phyloP scores from a whole-genome alignment of 30 jellyfish, hydroid and myxozoan genomes.

The Chrysaora quinquecirrha region DNA sequence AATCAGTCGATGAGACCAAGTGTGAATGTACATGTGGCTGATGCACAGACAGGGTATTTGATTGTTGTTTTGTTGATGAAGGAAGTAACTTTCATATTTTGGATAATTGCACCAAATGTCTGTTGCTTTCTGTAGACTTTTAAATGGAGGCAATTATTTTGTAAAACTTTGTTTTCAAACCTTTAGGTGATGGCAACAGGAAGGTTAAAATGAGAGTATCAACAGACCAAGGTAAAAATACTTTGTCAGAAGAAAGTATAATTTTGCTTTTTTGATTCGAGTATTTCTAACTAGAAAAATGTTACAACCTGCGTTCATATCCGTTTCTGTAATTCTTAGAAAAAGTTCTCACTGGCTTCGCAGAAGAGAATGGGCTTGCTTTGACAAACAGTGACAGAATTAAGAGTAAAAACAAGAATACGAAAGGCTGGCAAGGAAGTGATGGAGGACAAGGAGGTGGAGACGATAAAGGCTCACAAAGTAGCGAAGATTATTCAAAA shows the following conservation, averaged over 20 bases:
- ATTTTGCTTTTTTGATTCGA: background rate
- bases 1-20: too few species aligned
- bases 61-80: too few species aligned
- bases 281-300: background rate
- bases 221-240: background rate
- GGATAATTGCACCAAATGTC: too few species aligned
- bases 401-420: background rate
- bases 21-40: too few species aligned
- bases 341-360: background rate
- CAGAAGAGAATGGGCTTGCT: background rate
- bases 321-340: background rate
- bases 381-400: background rate
- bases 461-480: background rate
- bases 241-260: background rate
- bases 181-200: background rate
- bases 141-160: too few species aligned
- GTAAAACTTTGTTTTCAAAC: too few species aligned
- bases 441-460: conserved; percentile 7
- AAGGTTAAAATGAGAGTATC: background rate
- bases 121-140: too few species aligned
- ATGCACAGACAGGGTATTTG: too few species aligned
- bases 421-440: background rate
- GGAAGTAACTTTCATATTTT: too few species aligned
- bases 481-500: conserved; percentile 32
- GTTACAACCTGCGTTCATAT: background rate